These are phyloP conservation scores for Jacana jacana DNA, from an alignment of 2,113 vertebrate genomes.

Conservation along the genomic window DNA sequence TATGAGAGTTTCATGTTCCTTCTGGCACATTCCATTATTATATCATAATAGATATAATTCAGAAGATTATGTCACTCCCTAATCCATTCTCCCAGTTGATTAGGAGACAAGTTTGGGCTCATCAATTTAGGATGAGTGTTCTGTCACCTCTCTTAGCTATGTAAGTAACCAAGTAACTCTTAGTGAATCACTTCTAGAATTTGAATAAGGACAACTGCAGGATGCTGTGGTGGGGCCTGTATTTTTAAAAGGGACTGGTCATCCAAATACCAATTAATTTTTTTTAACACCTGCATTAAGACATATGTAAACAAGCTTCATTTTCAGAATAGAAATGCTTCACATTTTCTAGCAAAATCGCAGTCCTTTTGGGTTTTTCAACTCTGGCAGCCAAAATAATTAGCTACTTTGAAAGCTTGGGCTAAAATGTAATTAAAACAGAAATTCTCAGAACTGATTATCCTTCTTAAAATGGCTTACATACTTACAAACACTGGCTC, in stretches of 20 bases:
- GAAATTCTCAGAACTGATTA: background rate
- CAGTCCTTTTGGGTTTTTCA: background rate
- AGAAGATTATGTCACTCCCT: background rate
- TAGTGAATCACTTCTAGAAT: background rate
- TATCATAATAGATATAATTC: conserved; percentile 17
- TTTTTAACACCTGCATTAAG: background rate
- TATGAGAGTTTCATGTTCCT: background rate
- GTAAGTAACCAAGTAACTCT: background rate
- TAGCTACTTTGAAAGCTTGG: background rate
- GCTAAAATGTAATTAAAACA: background rate
- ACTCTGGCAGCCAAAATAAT: background rate
- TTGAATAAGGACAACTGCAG: background rate
- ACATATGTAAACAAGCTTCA: background rate
- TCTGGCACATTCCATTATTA: conserved; percentile 7
- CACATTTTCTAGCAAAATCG: background rate
- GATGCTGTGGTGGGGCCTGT: background rate
- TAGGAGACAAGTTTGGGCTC: background rate
- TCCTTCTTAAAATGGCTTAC: background rate
- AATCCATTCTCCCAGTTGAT: background rate
- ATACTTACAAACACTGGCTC: background rate
- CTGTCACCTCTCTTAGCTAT: background rate
- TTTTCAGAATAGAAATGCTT: background rate
- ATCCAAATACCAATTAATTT: background rate
- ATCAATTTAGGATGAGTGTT: background rate
- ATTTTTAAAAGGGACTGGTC: background rate